These are phyloP conservation scores for Menidia beryllina DNA, from an alignment of 2,113 vertebrate genomes.

Conservation along the genomic window DNA sequence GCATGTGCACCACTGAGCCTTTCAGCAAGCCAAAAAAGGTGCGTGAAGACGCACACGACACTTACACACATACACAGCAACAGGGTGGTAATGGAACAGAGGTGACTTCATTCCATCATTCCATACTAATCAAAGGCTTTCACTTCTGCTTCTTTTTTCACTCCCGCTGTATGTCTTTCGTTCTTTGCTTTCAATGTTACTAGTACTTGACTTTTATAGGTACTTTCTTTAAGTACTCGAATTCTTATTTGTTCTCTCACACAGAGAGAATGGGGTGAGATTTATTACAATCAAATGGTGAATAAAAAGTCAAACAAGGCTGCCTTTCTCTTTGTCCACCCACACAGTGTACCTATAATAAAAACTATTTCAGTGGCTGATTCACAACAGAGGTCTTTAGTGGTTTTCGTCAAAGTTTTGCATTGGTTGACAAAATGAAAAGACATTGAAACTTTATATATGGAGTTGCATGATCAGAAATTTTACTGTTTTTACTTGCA, in stretches of 20 bases:
- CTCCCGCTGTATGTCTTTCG: constrained; percentile 22
- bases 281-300: constrained; percentile 18
- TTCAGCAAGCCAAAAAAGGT: constrained; percentile 46
- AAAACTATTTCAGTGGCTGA: not conserved
- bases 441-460: not conserved
- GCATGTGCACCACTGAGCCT: constrained; percentile 20
- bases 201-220: too few relatives aligned
- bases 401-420: not conserved
- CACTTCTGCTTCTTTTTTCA: constrained; percentile 37
- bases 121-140: constrained; percentile 60
- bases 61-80: constrained; percentile 40
- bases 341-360: not conserved
- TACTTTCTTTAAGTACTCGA: constrained; percentile 21
- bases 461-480: too few relatives aligned
- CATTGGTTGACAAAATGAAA: not conserved
- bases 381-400: not conserved
- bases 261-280: not conserved
- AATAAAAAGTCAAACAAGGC: constrained; percentile 10
- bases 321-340: not conserved
- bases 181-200: not conserved
- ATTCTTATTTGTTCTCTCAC: constrained; percentile 39
- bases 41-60: constrained; percentile 23
- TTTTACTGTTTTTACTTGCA: too few relatives aligned
- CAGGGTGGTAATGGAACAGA: constrained; percentile 53
- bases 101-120: constrained; percentile 59